Conservation (phyloP, 2,113 vertebrate species). For the Alexandromys fortis region DNA sequence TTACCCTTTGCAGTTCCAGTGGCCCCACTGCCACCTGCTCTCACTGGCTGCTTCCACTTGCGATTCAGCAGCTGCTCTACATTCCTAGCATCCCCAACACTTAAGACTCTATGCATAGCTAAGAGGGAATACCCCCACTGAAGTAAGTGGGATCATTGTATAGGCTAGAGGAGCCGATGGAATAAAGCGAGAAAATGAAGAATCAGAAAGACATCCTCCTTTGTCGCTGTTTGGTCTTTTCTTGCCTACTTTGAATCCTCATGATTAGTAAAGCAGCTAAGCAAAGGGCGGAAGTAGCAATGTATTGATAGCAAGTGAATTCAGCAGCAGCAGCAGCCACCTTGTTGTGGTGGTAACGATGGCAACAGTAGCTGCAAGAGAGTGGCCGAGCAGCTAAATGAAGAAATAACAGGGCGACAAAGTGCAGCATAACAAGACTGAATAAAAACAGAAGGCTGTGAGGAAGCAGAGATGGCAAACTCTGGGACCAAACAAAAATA, state of each 20-base stretch:
- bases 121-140: not conserved
- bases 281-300: not conserved
- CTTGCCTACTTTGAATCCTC: not conserved
- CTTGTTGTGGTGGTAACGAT: not conserved
- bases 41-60: not conserved
- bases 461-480: not conserved
- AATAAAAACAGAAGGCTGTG: not conserved
- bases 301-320: not conserved
- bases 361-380: not conserved
- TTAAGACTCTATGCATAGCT: not conserved
- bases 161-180: not conserved
- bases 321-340: not conserved
- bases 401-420: not conserved
- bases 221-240: not conserved
- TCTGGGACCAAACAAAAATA: not conserved
- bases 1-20: not conserved
- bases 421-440: not conserved
- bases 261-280: not conserved
- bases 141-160: not conserved
- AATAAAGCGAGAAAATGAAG: not conserved
- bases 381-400: not conserved
- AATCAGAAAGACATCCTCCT: not conserved
- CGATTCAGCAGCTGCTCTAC: not conserved
- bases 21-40: not conserved
- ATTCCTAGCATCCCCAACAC: not conserved